These are phyloP conservation scores for Xerus inauris DNA, from an alignment of 2,113 vertebrate genomes.

Conservation along the genomic window DNA sequence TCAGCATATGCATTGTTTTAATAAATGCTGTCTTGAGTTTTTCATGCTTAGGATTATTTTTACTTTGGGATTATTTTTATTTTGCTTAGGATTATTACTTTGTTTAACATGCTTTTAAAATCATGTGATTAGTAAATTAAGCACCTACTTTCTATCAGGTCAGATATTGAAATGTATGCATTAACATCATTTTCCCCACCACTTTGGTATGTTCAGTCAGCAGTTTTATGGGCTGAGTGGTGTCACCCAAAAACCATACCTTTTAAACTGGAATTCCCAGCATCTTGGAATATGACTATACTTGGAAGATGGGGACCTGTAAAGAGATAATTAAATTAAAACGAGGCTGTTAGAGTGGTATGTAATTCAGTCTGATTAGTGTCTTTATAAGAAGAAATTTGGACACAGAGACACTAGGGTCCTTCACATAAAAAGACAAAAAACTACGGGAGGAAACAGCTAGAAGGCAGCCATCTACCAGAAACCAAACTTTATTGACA, in stretches of 20 bases:
- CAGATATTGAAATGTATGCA: background rate
- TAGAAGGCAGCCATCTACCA: background rate
- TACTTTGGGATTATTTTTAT: no score
- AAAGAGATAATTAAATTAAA: slow-evolving; percentile 7
- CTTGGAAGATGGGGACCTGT: background rate
- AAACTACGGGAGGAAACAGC: background rate
- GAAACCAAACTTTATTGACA: no score
- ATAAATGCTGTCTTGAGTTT: background rate
- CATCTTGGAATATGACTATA: background rate
- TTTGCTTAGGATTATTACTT: background rate
- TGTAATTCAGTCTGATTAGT: background rate
- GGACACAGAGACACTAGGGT: background rate
- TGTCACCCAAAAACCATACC: background rate
- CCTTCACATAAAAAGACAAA: background rate
- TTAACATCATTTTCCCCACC: slow-evolving; percentile 9
- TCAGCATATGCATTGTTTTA: background rate
- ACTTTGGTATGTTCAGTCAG: background rate
- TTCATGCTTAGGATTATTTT: background rate
- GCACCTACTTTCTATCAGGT: background rate
- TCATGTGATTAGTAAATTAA: background rate
- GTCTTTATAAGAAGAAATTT: background rate
- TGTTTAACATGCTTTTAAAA: background rate
- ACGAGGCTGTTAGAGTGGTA: background rate
- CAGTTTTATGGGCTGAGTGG: background rate
- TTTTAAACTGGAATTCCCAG: background rate